Evolutionary conservation across 2,797 vertebrate species (phyloP).

Genomic region (Cottoperca gobio): DNA sequence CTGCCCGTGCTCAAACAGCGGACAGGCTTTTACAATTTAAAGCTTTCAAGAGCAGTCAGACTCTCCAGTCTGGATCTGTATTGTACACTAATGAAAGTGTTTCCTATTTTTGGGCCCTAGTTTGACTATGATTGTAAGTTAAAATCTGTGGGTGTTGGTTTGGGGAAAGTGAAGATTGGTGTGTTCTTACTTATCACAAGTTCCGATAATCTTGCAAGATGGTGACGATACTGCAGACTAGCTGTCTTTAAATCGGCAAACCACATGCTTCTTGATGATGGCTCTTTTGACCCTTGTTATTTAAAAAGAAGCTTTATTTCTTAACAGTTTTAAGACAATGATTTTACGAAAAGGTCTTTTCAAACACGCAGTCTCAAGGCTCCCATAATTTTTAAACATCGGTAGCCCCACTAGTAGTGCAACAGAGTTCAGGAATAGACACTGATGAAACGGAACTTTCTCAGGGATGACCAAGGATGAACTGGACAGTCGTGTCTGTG

Average conservation of each 20-base stretch:
- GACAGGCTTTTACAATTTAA: conserved; percentile 50
- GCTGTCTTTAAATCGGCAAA: neutral
- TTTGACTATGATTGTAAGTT: conserved; percentile 7
- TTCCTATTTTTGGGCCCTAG: conserved; percentile 12
- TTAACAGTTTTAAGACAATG: neutral
- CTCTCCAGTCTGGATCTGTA: conserved; percentile 32
- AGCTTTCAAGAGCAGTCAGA: conserved; percentile 46
- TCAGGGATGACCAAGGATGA: conserved; percentile 29
- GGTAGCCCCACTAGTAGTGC: neutral
- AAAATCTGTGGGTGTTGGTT: neutral
- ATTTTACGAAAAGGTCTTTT: neutral
- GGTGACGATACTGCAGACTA: conserved; percentile 1
- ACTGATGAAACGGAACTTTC: conserved; percentile 19
- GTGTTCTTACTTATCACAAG: neutral
- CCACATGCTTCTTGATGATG: neutral
- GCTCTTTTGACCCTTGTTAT: neutral
- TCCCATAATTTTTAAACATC: neutral
- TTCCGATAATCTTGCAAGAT: conserved; percentile 6
- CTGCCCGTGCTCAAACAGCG: conserved; percentile 57
- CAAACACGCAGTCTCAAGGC: neutral
- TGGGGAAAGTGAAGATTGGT: conserved; percentile 5
- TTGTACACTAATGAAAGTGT: conserved; percentile 28
- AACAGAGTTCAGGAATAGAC: conserved; percentile 2
- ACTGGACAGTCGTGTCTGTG: conserved; percentile 36
- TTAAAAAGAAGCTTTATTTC: neutral